A percentile compares a stretch with the other conserved stretches of the same genome.
These are phyloP conservation scores for Drosophila nigrodunni DNA, from an alignment of 1,140 invertebrate genomes.

Conservation along the genomic window DNA sequence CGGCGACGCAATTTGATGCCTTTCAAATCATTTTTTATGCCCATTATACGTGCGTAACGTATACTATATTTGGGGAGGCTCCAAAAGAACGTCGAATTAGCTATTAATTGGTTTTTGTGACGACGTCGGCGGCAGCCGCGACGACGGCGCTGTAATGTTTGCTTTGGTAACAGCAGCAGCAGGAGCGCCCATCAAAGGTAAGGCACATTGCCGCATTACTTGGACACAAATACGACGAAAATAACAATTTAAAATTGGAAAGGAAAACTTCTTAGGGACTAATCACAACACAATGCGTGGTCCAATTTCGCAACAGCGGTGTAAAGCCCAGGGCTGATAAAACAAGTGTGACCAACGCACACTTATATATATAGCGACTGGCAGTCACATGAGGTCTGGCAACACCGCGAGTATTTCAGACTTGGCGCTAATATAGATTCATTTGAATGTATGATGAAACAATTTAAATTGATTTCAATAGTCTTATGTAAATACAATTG, in stretches of 20 bases:
- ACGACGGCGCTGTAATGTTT: conserved; percentile 44
- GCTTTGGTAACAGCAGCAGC: conserved; percentile 56
- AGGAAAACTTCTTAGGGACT: conserved; percentile 30
- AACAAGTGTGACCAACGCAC: conserved; percentile 24
- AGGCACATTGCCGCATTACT: conserved; percentile 74
- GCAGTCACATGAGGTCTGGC: not conserved
- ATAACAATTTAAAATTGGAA: conserved; percentile 17
- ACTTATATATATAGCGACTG: not conserved
- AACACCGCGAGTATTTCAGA: not conserved
- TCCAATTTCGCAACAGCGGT: conserved; percentile 47
- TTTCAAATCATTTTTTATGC: conserved; percentile 70
- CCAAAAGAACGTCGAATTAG: conserved; percentile 40
- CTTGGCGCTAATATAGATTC: not conserved
- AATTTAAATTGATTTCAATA: not conserved
- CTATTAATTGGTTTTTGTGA: conserved; percentile 63
- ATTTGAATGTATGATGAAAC: conserved; percentile 1
- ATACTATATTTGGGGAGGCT: conserved; percentile 11
- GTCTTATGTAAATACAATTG: not conserved
- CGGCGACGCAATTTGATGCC: conserved; percentile 54
- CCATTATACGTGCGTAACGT: conserved; percentile 65
- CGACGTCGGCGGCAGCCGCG: conserved; percentile 42
- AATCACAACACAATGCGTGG: conserved; percentile 50
- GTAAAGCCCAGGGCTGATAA: conserved; percentile 19
- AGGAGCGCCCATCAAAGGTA: conserved; percentile 65
- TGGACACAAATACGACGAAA: conserved; percentile 15